Percentiles rank a stretch among this genome's conserved stretches.
phyloP scores from a whole-genome alignment of 2,888 invertebrate genomes.

The Agrochola litura region DNA sequence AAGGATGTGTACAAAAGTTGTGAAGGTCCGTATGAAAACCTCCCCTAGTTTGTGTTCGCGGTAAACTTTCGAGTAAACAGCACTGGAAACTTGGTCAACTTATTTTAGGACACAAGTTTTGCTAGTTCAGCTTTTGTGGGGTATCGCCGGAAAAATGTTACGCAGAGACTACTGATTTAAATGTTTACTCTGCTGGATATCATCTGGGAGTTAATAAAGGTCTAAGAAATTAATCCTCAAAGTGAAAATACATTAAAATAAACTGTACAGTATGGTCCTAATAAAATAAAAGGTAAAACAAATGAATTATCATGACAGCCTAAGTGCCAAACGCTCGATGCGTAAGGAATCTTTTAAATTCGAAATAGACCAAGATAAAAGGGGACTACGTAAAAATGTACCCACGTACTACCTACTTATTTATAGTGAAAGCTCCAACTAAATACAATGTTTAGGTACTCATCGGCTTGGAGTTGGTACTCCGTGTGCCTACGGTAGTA shows the following conservation, averaged over 20 bases:
- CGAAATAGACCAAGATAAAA: not conserved
- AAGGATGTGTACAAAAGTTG: constrained; percentile 66
- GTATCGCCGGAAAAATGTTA: constrained; percentile 35
- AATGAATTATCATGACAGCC: not conserved
- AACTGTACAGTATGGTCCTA: not conserved
- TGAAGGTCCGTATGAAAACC: constrained; percentile 65
- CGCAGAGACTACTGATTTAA: constrained; percentile 14
- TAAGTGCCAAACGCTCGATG: not conserved
- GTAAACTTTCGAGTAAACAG: constrained; percentile 67
- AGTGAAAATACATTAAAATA: not conserved
- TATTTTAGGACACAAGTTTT: constrained; percentile 65
- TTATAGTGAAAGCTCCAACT: not conserved
- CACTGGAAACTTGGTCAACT: constrained; percentile 64
- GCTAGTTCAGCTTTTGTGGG: constrained; percentile 48
- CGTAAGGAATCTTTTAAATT: not conserved
- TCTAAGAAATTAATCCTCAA: not conserved
- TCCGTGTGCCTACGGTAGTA: too few relatives aligned
- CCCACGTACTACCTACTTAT: not conserved
- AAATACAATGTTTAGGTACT: not conserved
- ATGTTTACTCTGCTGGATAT: constrained; percentile 16
- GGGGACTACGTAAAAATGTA: not conserved
- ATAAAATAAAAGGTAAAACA: not conserved
- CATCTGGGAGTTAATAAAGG: not conserved
- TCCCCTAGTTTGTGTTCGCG: constrained; percentile 63
- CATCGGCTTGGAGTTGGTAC: not conserved